Conservation (phyloP, 2,888 invertebrate species). For the Dryocosmus kuriphilus region DNA sequence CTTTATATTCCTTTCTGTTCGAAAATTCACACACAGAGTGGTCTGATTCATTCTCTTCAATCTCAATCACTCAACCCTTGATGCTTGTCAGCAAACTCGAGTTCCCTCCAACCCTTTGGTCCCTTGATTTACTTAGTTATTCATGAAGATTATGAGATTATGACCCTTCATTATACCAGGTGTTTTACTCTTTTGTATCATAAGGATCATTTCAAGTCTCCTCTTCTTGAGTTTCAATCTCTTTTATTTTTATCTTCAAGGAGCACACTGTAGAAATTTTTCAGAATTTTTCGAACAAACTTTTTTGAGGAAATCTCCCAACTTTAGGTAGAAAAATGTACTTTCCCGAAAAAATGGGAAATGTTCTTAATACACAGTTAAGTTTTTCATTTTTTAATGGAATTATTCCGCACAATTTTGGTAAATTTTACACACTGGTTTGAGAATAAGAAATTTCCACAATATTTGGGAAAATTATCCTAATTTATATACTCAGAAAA, state of each 20-base stretch:
- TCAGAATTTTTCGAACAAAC: too few species aligned
- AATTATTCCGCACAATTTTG: too few species aligned
- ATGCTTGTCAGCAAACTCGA: constrained; percentile 28
- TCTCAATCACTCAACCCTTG: background rate
- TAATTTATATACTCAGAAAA: too few species aligned
- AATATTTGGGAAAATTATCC: too few species aligned
- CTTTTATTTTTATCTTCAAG: background rate
- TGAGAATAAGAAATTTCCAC: too few species aligned
- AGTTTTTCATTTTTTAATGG: too few species aligned
- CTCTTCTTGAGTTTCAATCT: background rate
- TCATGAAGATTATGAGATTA: constrained; percentile 33
- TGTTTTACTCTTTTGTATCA: constrained; percentile 28
- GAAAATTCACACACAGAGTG: background rate
- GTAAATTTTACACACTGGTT: too few species aligned
- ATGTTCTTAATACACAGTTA: too few species aligned
- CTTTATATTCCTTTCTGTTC: background rate
- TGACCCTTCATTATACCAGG: constrained; percentile 35
- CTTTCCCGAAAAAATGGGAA: too few species aligned
- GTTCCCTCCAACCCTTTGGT: constrained; percentile 11
- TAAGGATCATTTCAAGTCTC: background rate
- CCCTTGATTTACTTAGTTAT: constrained; percentile 31
- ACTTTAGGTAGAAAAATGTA: too few species aligned
- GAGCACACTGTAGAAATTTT: too few species aligned
- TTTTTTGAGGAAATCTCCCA: too few species aligned
- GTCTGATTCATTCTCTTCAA: background rate